A percentile compares a stretch with the other conserved stretches of the same genome.
Conservation (phyloP, 2,113 vertebrate genomes). For the Peromyscus maniculatus region DNA sequence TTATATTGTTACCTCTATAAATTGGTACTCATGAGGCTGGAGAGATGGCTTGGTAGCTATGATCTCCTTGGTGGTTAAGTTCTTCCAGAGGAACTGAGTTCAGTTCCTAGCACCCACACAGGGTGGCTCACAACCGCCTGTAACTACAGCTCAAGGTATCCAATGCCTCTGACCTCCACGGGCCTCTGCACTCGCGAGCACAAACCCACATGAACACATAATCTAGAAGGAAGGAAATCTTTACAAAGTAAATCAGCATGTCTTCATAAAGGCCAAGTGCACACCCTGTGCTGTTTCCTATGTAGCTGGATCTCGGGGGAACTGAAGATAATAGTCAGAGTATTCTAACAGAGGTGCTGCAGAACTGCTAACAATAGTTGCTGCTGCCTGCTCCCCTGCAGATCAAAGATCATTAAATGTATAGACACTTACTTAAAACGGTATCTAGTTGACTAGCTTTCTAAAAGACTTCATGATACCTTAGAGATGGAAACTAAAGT, state of each 20-base stretch:
- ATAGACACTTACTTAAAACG: neutral
- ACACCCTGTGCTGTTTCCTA: neutral
- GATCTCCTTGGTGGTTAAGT: neutral
- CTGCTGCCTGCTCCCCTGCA: neutral
- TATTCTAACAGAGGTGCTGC: neutral
- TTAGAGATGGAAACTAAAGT: conserved; percentile 36
- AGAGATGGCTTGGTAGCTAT: neutral
- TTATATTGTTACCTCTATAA: neutral
- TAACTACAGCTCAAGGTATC: neutral
- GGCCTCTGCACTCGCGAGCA: neutral
- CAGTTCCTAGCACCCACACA: neutral
- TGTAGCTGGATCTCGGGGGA: neutral
- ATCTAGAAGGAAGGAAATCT: neutral
- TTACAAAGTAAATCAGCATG: too few relatives aligned
- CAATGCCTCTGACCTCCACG: neutral
- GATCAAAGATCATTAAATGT: neutral
- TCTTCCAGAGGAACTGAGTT: neutral
- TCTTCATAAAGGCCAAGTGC: neutral
- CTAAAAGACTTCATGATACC: neutral
- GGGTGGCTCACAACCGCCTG: neutral
- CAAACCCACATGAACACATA: neutral
- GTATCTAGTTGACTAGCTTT: neutral
- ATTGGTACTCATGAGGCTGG: neutral
- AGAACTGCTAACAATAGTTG: neutral
- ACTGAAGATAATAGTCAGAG: neutral